phyloP scores from a whole-genome alignment of 2,113 vertebrate genomes.

The Oenanthe melanoleuca region DNA sequence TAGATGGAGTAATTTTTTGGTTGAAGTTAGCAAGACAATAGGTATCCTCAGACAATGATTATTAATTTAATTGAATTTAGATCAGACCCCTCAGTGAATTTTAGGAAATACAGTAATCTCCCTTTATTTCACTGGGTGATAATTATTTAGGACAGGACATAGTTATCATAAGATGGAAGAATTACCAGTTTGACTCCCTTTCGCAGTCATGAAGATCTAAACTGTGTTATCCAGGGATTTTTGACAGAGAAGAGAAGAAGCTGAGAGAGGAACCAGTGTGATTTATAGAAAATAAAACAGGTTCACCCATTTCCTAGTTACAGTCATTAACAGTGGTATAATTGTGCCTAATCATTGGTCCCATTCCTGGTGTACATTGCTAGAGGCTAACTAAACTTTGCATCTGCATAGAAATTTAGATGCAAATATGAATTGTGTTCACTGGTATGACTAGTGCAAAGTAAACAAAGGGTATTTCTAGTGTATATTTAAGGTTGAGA shows the following conservation, averaged over 20 bases:
- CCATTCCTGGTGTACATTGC: constrained; percentile 1
- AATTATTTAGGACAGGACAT: background rate
- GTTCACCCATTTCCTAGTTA: constrained; percentile 7
- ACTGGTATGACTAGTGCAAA: constrained; percentile 39
- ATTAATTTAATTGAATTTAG: background rate
- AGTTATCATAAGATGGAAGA: background rate
- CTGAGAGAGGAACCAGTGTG: background rate
- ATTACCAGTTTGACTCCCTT: background rate
- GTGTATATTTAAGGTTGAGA: constrained; percentile 46
- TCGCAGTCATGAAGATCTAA: background rate
- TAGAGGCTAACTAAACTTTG: constrained; percentile 26
- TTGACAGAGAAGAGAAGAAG: background rate
- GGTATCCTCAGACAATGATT: background rate
- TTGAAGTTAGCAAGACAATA: background rate
- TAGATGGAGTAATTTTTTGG: background rate
- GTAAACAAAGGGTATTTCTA: constrained; percentile 52
- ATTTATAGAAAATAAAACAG: background rate
- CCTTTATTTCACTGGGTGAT: background rate
- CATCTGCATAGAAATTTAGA: constrained; percentile 59
- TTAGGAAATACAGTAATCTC: background rate
- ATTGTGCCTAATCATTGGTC: constrained; percentile 34
- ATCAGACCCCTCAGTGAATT: background rate
- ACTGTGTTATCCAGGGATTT: background rate
- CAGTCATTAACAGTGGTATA: constrained; percentile 7
- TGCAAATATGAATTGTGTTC: constrained; percentile 56